phyloP scores from a whole-genome alignment of 2,113 vertebrate genomes.

The Ageneiosus marmoratus region DNA sequence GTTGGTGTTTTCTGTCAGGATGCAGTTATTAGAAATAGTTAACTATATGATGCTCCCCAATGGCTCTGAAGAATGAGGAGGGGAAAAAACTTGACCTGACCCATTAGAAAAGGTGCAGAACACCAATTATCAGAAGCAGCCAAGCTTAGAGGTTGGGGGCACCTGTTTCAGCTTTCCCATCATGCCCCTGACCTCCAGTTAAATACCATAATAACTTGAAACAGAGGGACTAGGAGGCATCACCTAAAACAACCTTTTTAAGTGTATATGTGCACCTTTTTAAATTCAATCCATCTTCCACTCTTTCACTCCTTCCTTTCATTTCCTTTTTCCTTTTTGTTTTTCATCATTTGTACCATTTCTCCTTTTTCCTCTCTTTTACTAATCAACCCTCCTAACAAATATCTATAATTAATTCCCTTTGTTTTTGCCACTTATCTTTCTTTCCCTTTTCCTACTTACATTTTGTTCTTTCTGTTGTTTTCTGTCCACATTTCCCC shows the following conservation, averaged over 20 bases:
- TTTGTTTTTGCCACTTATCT: background rate
- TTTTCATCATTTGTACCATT: background rate
- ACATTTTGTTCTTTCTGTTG: background rate
- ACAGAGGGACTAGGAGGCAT: background rate
- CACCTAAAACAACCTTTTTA: background rate
- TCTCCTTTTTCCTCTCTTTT: background rate
- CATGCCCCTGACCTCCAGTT: conserved; percentile 24
- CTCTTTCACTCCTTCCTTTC: background rate
- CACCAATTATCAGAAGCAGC: conserved; percentile 60
- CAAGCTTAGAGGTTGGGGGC: conserved; percentile 52
- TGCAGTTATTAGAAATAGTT: conserved; percentile 52
- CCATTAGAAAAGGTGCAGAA: conserved; percentile 60
- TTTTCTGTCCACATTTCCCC: background rate
- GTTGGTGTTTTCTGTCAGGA: conserved; percentile 24
- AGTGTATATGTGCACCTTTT: background rate
- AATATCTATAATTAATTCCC: background rate
- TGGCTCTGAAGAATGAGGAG: conserved; percentile 49
- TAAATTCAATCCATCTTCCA: background rate
- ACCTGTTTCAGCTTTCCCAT: conserved; percentile 61
- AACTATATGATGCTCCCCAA: conserved; percentile 49
- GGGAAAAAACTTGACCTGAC: conserved; percentile 58
- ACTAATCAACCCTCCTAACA: background rate
- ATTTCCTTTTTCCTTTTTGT: background rate
- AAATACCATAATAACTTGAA: conserved; percentile 2
- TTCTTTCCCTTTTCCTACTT: background rate